Evolutionary conservation across 2,888 invertebrate species (phyloP), one percentile per base, ranked within the genome.

Genomic region (Pterostichus niger): DNA sequence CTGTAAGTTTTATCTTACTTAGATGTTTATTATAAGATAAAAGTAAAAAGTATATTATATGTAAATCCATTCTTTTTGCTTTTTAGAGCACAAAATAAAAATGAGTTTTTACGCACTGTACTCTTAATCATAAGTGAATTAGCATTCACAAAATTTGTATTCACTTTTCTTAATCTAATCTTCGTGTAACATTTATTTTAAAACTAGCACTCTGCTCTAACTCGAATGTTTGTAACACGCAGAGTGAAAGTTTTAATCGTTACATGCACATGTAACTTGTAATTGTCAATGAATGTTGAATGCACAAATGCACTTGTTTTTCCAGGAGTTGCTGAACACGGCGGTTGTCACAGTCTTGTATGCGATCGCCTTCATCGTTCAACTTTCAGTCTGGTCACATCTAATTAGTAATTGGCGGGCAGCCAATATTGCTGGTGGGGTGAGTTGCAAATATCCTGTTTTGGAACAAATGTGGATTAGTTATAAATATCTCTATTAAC

Each of bases 271-370:
- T 64, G 31, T 17, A 76, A n/a, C 40, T 49, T 52, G 40, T 10
- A 31, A 33, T 61, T 61, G 61, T 61, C 11, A 68, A 35, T 68
- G 40, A 68, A 5, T 56, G 56, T 46, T 40, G 40, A 40, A 24
- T 24, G 24, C 3, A 56, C 24, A 24, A 59, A 61, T 61, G 33
- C 33, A 61, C n/a, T 61, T 61, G 56, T 84, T 84, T 85, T 92
- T 93, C 85, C 91, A 97, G 97, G 97, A 97, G 91, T 90, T 97
- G 86, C 90, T 96, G 84, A 96, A 96, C 88, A 95, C 95, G 10
- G 93, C 91, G 46, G 90, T 95, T 85, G 92, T 93, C 86, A 92
- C 95, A 0, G 88, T 95, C 17, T 90, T 96, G 85, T 97, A 97
- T 89, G 91, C 94, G 86, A 94, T 96, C 85, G 97, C 94, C 0